A percentile compares a stretch with the other conserved stretches of the same genome.
Conservation (phyloP, 1,140 invertebrate genomes). For the Tachypleus tridentatus region DNA sequence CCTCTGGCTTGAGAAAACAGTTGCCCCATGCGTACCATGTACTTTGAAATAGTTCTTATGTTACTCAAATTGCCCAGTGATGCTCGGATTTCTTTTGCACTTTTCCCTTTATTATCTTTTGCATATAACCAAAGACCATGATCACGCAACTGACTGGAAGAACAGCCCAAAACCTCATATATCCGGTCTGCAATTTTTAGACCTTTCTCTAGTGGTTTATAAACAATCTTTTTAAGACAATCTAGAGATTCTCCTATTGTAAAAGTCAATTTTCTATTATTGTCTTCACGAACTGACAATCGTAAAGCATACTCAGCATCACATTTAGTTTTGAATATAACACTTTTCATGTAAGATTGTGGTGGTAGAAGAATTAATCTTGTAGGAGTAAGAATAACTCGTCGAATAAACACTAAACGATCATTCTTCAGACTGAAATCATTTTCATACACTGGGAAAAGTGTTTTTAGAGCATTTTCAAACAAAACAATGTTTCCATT, state of each 20-base stretch:
- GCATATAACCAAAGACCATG: slow-evolving; percentile 30
- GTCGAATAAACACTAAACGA: slow-evolving; percentile 10
- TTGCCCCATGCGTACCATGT: slow-evolving; percentile 30
- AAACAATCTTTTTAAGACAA: too few relatives aligned
- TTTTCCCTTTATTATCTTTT: slow-evolving; percentile 9
- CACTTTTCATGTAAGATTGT: slow-evolving; percentile 17
- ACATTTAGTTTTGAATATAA: slow-evolving; percentile 16
- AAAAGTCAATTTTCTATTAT: slow-evolving; percentile 13
- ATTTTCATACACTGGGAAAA: too few relatives aligned
- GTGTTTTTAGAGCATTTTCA: too few relatives aligned
- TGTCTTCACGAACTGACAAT: slow-evolving; percentile 19
- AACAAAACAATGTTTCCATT: too few relatives aligned
- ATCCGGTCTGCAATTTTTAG: slow-evolving; percentile 21
- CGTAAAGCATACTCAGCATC: slow-evolving; percentile 20
- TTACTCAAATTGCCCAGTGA: slow-evolving; percentile 26
- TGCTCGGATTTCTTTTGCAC: slow-evolving; percentile 14
- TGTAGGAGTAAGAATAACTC: slow-evolving; percentile 19
- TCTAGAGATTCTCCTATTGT: not conserved
- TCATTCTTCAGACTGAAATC: too few relatives aligned
- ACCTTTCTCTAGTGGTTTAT: slow-evolving; percentile 12
- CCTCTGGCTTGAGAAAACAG: slow-evolving; percentile 47
- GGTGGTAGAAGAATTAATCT: slow-evolving; percentile 17
- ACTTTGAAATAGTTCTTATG: slow-evolving; percentile 26
- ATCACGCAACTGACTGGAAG: slow-evolving; percentile 28
- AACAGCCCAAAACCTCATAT: slow-evolving; percentile 29